Conservation (phyloP, 2,797 vertebrate genomes). For the Scyliorhinus canicula region DNA sequence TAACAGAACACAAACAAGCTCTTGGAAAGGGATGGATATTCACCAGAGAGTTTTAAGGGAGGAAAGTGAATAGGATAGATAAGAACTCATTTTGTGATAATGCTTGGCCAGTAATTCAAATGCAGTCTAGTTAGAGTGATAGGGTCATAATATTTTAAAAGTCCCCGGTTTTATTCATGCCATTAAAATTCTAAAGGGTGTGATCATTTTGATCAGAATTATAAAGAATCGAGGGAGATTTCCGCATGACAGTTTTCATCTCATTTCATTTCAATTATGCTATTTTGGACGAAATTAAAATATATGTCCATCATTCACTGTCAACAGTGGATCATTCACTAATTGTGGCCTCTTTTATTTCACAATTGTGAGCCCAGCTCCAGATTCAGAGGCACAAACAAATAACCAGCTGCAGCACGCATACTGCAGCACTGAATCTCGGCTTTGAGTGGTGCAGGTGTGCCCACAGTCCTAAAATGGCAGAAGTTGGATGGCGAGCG, state of each 20-base stretch:
- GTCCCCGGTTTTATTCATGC: neutral
- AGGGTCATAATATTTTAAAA: neutral
- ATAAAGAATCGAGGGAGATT: neutral
- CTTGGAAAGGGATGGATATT: neutral
- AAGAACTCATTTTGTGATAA: conserved; percentile 21
- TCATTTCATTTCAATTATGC: neutral
- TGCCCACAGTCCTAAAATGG: neutral
- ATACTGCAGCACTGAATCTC: neutral
- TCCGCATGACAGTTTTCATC: neutral
- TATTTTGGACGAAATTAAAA: neutral
- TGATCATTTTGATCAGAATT: conserved; percentile 21
- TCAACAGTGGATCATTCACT: neutral
- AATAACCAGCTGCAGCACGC: neutral
- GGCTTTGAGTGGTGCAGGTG: neutral
- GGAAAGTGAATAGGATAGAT: conserved; percentile 7
- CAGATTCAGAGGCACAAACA: neutral
- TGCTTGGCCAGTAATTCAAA: conserved; percentile 9
- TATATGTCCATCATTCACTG: neutral
- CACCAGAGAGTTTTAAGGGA: conserved; percentile 15
- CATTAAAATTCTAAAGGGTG: neutral
- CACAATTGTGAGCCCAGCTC: neutral
- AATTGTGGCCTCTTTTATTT: neutral
- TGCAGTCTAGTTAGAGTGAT: neutral
- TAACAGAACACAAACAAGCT: conserved; percentile 28
- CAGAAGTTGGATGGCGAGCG: neutral